A percentile compares a stretch with the other conserved stretches of the same genome.
Evolutionary conservation across 2,797 vertebrate species (phyloP).

Genomic region (Pampus argenteus): DNA sequence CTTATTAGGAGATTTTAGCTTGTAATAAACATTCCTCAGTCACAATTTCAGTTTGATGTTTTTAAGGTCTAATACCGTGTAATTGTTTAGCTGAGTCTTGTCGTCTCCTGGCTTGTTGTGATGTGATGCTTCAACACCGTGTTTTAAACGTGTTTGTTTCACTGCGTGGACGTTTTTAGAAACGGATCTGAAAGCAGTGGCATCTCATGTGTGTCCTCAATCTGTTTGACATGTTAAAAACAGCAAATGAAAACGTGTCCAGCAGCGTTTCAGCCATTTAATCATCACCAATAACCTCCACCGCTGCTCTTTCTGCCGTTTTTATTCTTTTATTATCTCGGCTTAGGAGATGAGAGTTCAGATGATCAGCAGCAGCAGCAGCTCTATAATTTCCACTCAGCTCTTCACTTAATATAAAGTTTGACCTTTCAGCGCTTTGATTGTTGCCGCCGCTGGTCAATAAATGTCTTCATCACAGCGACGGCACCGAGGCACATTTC

Average conservation of each 20-base stretch:
- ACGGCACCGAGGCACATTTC: conserved; percentile 29
- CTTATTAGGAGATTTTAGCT: too few species aligned
- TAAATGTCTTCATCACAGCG: conserved; percentile 68
- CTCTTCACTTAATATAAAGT: conserved; percentile 52
- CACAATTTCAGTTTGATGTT: too few species aligned
- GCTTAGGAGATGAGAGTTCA: conserved; percentile 39
- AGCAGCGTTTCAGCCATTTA: conserved; percentile 23
- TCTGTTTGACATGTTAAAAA: not conserved
- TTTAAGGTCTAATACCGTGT: too few species aligned
- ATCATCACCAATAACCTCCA: conserved; percentile 49
- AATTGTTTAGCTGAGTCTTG: too few species aligned
- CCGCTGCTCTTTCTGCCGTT: conserved; percentile 34
- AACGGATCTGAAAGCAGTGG: not conserved
- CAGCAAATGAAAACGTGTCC: too few species aligned
- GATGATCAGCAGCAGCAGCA: conserved; percentile 44
- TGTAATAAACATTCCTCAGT: too few species aligned
- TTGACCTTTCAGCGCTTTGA: conserved; percentile 66
- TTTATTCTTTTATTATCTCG: conserved; percentile 51
- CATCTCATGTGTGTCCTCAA: not conserved
- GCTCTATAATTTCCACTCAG: conserved; percentile 30
- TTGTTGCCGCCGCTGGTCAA: conserved; percentile 59
- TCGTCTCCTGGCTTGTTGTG: too few species aligned
- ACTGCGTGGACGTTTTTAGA: not conserved
- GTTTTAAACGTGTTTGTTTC: not conserved
- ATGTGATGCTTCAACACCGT: not conserved